phyloP scores from a whole-genome alignment of 2,113 vertebrate genomes.

The Cynocephalus volans region DNA sequence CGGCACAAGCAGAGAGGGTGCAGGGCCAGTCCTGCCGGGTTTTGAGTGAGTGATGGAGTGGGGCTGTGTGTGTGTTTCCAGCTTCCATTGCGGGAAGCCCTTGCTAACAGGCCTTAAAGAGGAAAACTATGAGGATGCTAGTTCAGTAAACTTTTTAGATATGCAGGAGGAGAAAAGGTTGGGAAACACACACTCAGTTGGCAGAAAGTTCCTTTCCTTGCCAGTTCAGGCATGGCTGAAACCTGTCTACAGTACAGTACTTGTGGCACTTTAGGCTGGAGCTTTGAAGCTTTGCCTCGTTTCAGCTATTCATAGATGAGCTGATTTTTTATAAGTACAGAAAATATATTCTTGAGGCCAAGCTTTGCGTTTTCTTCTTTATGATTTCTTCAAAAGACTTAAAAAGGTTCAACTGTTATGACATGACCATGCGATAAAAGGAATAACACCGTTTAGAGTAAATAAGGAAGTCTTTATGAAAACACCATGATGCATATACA shows the following conservation, averaged over 20 bases:
- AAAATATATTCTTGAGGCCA: slow-evolving; percentile 23
- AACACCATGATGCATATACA: slow-evolving; percentile 29
- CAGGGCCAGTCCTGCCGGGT: not conserved
- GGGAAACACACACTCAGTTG: not conserved
- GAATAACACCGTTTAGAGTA: slow-evolving; percentile 75
- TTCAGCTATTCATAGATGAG: slow-evolving; percentile 24
- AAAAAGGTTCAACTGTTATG: slow-evolving; percentile 73
- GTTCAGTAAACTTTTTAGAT: not conserved
- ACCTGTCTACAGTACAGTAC: not conserved
- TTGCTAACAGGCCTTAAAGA: not conserved
- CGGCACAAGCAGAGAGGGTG: not conserved
- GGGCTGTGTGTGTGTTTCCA: not conserved
- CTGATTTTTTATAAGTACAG: slow-evolving; percentile 40
- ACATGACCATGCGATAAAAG: slow-evolving; percentile 72
- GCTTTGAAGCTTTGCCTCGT: slow-evolving; percentile 27
- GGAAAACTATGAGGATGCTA: not conserved
- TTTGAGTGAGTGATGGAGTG: not conserved
- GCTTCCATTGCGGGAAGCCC: not conserved
- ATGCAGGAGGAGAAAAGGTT: not conserved
- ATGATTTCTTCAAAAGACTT: slow-evolving; percentile 65
- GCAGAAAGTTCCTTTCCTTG: slow-evolving; percentile 3
- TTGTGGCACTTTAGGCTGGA: not conserved
- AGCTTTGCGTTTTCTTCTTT: slow-evolving; percentile 27
- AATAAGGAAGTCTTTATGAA: slow-evolving; percentile 77
- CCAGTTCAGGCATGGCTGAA: not conserved